phyloP scores from a whole-genome alignment of 1,140 invertebrate genomes.

The Amyelois transitella region DNA sequence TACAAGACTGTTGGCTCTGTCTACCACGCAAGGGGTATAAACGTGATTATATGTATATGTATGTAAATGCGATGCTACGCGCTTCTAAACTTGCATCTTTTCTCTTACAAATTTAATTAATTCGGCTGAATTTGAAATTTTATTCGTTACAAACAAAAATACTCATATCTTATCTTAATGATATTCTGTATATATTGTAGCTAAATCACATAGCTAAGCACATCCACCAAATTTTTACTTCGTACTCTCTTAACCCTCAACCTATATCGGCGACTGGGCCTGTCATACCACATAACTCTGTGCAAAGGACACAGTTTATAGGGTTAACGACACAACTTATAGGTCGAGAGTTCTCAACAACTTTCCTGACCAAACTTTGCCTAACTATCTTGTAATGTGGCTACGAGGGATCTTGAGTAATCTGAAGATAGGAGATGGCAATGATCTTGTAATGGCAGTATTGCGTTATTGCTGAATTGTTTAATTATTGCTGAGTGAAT shows the following conservation, averaged over 20 bases:
- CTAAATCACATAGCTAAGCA: background rate
- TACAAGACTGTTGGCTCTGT: too few relatives aligned
- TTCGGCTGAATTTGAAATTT: too few relatives aligned
- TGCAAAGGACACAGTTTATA: conserved; percentile 16
- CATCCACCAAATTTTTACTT: conserved; percentile 1
- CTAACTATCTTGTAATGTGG: conserved; percentile 37
- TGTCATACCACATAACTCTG: conserved; percentile 6
- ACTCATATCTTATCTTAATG: background rate
- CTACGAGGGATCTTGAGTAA: conserved; percentile 22
- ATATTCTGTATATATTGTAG: background rate
- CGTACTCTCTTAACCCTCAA: background rate
- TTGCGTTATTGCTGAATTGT: background rate
- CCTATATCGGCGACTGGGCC: conserved; percentile 9
- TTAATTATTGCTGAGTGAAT: background rate
- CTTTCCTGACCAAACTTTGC: conserved; percentile 13
- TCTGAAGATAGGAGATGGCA: conserved; percentile 11
- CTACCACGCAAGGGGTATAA: too few relatives aligned
- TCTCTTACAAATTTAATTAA: too few relatives aligned
- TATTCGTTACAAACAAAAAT: background rate
- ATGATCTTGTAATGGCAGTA: conserved; percentile 3
- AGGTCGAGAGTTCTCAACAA: conserved; percentile 20
- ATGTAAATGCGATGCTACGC: too few relatives aligned
- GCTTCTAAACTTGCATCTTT: too few relatives aligned
- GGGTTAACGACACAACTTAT: conserved; percentile 36
- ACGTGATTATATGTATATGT: too few relatives aligned